Evolutionary conservation across 1,140 invertebrate species (phyloP), one percentile per base, ranked within the genome.

Genomic region (Leptopilina boulardi): DNA sequence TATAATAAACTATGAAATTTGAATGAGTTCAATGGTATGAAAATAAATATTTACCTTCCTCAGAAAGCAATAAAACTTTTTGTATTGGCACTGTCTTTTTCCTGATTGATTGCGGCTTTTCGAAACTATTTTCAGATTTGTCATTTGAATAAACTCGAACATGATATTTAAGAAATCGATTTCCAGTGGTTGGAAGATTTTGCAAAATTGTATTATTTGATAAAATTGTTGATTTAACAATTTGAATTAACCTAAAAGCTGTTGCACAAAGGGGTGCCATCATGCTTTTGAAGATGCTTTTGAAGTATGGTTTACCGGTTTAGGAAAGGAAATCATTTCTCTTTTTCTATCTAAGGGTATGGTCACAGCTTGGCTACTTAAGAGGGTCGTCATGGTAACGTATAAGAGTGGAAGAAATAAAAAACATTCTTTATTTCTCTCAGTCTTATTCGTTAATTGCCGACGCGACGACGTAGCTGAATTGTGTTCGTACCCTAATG

Each of bases 51-150:
- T 30, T 77, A 71, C 70, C 70, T 73, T 71, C 18, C 19, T 70
- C 5, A 26, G 38, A 44, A 71, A 76, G 56, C 73, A 54, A 26
- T 5, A 73, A 56, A 44, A 77, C 13, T 19, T 23, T 73, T 74
- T 59, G 26, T 74, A 66, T 26, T 6, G 56, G 56, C 3, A 66
- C 23, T 3, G 56, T 66, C 11, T 66, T 66, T 30, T 66, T 66
- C 11, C 56, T 66, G 23, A 15, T 10, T 4, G 15, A 21, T 66
- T 3, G 11, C 15, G 56, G 21, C 23, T 23, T 66, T 11, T 11
- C 23, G 11, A 66, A 26, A 66, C 5, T 11, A 21, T 66, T 23
- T 13, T 66, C 26, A 13, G 21, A 9, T 30, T 21, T 15, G 19
- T 66, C 9, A 1, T 66, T 66, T 30, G 56, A 66, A 66, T 26